phyloP scores from a whole-genome alignment of 2,888 invertebrate species.

The Cloeon dipterum region DNA sequence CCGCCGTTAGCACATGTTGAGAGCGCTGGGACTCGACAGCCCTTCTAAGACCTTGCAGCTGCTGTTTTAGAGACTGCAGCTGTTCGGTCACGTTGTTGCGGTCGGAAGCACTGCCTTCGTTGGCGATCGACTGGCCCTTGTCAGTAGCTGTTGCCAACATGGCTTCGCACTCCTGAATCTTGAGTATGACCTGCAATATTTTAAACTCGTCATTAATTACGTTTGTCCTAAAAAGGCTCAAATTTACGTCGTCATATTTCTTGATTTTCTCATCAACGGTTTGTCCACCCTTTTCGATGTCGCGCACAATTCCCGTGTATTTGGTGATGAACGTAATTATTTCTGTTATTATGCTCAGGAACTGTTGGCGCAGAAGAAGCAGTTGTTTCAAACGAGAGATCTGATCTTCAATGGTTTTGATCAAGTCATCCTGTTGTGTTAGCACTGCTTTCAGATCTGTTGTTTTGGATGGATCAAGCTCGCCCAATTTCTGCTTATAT shows the following conservation, averaged over 20 bases:
- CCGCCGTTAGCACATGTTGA: slow-evolving; percentile 68
- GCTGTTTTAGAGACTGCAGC: slow-evolving; percentile 65
- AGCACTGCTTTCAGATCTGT: slow-evolving; percentile 59
- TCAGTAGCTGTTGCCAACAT: slow-evolving; percentile 66
- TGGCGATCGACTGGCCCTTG: slow-evolving; percentile 80
- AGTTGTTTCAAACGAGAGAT: slow-evolving; percentile 58
- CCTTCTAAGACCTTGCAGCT: slow-evolving; percentile 51
- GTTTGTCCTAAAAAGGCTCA: neutral
- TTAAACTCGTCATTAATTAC: no score
- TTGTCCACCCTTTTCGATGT: slow-evolving; percentile 64
- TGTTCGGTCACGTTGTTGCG: slow-evolving; percentile 72
- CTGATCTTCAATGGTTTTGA: slow-evolving; percentile 66
- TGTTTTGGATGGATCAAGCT: slow-evolving; percentile 50
- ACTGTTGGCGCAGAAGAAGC: slow-evolving; percentile 64
- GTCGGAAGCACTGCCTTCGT: slow-evolving; percentile 70
- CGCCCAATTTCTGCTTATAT: slow-evolving; percentile 46
- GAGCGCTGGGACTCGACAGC: slow-evolving; percentile 67
- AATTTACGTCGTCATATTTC: slow-evolving; percentile 47
- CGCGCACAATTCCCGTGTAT: slow-evolving; percentile 61
- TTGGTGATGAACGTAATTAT: slow-evolving; percentile 71
- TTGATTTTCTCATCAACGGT: slow-evolving; percentile 70
- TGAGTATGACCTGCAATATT: slow-evolving; percentile 32
- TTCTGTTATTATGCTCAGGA: slow-evolving; percentile 63
- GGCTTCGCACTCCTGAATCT: slow-evolving; percentile 80
- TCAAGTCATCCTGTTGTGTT: slow-evolving; percentile 64